phyloP scores from a whole-genome alignment of 2,888 invertebrate genomes.

The Thecophora atra region DNA sequence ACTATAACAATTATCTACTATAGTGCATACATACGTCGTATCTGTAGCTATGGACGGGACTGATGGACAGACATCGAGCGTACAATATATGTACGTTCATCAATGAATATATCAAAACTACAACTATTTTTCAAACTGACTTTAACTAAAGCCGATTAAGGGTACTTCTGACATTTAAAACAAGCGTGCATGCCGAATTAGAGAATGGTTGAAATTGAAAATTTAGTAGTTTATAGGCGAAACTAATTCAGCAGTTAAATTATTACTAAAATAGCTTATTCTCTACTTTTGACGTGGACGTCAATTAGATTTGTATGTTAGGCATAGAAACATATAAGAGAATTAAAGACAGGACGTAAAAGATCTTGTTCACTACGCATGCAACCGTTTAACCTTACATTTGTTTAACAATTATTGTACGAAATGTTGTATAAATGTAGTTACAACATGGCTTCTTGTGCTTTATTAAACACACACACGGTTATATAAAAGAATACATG shows the following conservation, averaged over 20 bases:
- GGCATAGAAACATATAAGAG: conserved; percentile 18
- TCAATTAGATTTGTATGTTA: conserved; percentile 30
- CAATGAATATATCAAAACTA: too few species aligned
- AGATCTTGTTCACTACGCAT: not conserved
- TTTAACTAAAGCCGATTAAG: not conserved
- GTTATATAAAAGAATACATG: conserved; percentile 15
- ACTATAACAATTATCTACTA: too few species aligned
- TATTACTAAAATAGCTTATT: conserved; percentile 20
- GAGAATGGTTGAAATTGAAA: conserved; percentile 26
- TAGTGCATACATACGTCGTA: too few species aligned
- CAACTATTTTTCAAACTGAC: not conserved
- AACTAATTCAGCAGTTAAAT: conserved; percentile 19
- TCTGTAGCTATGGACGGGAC: too few species aligned
- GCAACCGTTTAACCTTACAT: not conserved
- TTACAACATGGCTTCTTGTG: conserved; percentile 28
- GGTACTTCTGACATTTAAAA: not conserved
- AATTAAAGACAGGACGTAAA: conserved; percentile 9
- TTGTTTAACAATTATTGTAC: conserved; percentile 20
- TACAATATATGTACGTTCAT: too few species aligned
- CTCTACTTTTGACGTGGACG: conserved; percentile 18
- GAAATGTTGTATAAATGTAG: conserved; percentile 10
- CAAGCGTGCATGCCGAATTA: conserved; percentile 7
- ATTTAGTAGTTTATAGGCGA: conserved; percentile 33
- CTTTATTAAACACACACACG: conserved; percentile 24
- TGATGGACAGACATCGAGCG: too few species aligned